Evolutionary conservation across 1,140 invertebrate genomes (phyloP), one percentile per base, ranked within the genome.

Genomic region (Caerostris extrusa): DNA sequence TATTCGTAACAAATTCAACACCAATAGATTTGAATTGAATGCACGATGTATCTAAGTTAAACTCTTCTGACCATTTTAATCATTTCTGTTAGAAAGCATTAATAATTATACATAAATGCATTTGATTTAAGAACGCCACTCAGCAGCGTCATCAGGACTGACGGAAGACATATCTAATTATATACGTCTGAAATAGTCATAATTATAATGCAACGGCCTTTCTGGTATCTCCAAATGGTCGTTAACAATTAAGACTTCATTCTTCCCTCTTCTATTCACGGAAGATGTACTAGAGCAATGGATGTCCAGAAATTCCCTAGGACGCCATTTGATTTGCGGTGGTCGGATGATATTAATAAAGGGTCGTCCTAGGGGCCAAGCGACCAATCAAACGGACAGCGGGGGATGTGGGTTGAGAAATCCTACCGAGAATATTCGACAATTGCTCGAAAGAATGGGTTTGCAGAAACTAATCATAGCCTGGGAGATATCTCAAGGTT

Each of bases 331-430:
- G 71, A 77, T 77, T 77, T 77, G 71, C 71, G 10, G 71, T 77
- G 71, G 71, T 77, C 71, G 71, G 50, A 77, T 77, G 71, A 77
- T 77, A 77, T 77, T 77, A 77, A 77, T 77, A 77, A 77, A 77
- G 71, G 71, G 71, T 77, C 71, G 10, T 77, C 71, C 71, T 77
- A 12, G 71, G 71, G 71, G 71, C 71, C 71, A 77, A 77, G 71
- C 71, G 71, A 77, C 71, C 71, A 77, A 77, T 77, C 71, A 77
- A 77, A 77, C 8, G 34, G 71, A 50, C 50, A 50, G 34, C 50
- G 10, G 71, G n/a, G 71, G 19, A 12, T 50, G 71, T 7, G 10
- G 71, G 71, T 12, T 77, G 34, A 50, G 50, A 34, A 77, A 77
- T 53, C 71, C 71, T 50, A 50, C 71, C 19, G 71, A 77, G 50